phyloP scores from a whole-genome alignment of 2,888 invertebrate genomes.

The Callinectes sapidus region DNA sequence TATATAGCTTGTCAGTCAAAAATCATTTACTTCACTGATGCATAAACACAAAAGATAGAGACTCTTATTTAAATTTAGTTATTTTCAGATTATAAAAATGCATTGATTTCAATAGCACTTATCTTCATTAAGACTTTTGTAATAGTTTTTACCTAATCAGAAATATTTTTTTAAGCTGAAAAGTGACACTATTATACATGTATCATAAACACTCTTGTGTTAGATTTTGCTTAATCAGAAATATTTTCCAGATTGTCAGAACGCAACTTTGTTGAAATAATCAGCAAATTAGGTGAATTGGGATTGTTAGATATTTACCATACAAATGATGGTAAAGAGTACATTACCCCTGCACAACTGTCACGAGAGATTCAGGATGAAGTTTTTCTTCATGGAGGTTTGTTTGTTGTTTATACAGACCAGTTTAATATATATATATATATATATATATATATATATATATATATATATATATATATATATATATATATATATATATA shows the following conservation, averaged over 20 bases:
- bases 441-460: slow-evolving; percentile 15
- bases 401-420: neutral
- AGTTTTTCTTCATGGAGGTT: slow-evolving; percentile 85
- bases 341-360: slow-evolving; percentile 93
- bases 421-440: slow-evolving; percentile 31
- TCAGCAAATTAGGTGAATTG: slow-evolving; percentile 88
- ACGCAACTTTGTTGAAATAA: slow-evolving; percentile 96
- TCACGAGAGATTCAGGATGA: slow-evolving; percentile 85
- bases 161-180: too few species aligned
- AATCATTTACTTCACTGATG: too few species aligned
- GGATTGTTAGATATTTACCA: slow-evolving; percentile 93
- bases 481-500: slow-evolving; percentile 11
- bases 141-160: too few species aligned
- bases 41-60: too few species aligned
- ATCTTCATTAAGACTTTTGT: too few species aligned
- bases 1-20: too few species aligned
- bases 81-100: too few species aligned
- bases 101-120: too few species aligned
- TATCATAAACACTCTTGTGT: neutral
- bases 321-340: slow-evolving; percentile 98
- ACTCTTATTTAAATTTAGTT: too few species aligned
- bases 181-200: neutral
- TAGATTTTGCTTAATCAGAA: neutral
- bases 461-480: slow-evolving; percentile 35
- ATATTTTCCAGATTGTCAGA: slow-evolving; percentile 88